Conservation (phyloP, 2,797 vertebrate genomes). For the Natrix natrix region DNA sequence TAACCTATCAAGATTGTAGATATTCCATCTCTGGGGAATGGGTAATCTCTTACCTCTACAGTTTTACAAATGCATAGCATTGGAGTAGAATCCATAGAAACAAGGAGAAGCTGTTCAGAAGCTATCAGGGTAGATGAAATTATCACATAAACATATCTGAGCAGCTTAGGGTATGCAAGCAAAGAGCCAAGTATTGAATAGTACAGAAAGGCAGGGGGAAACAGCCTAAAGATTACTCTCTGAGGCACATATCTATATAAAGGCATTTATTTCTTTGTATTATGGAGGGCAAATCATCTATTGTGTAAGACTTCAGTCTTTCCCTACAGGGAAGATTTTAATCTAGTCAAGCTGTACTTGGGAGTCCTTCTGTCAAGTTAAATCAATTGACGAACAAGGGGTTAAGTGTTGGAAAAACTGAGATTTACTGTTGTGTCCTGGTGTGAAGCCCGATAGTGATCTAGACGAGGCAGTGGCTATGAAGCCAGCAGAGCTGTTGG, state of each 20-base stretch:
- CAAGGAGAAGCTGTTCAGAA: background rate
- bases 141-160: background rate
- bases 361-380: background rate
- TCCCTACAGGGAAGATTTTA: background rate
- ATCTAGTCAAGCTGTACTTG: background rate
- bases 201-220: background rate
- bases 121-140: background rate
- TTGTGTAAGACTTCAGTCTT: background rate
- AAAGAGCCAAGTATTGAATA: background rate
- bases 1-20: background rate
- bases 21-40: background rate
- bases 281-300: background rate
- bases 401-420: background rate
- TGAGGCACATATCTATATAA: background rate
- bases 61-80: background rate
- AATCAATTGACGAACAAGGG: background rate
- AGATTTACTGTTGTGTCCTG: background rate
- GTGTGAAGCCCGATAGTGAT: background rate
- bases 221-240: background rate
- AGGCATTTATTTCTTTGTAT: background rate
- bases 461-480: background rate
- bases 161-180: background rate
- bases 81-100: background rate
- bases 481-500: background rate
- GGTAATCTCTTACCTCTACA: background rate